A percentile compares a stretch with the other conserved stretches of the same genome.
These are phyloP conservation scores for Bimastos eiseni DNA, from an alignment of 2,888 invertebrate species.

Conservation along the genomic window DNA sequence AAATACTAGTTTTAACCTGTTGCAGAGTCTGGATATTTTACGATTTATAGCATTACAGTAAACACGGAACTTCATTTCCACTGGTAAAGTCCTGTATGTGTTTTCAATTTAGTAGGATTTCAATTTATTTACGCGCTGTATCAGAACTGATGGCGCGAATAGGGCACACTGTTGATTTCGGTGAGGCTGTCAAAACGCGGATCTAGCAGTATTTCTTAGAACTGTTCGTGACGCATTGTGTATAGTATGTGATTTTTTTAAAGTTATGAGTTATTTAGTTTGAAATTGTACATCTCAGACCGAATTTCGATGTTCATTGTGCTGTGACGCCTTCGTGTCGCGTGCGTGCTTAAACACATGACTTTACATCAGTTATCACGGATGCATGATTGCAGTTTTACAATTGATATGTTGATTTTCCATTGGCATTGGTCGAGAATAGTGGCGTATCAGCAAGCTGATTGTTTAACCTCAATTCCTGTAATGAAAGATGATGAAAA, in stretches of 20 bases:
- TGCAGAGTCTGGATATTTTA: not conserved
- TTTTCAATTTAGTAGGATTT: not conserved
- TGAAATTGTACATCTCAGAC: not conserved
- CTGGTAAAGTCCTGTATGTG: not conserved
- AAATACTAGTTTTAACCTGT: not conserved
- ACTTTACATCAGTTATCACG: not conserved
- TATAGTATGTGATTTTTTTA: not conserved
- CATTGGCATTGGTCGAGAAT: not conserved
- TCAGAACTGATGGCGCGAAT: constrained; percentile 1
- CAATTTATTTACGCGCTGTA: not conserved
- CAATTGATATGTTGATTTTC: not conserved
- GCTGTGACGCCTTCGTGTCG: not conserved
- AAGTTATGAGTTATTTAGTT: not conserved
- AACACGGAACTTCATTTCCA: not conserved
- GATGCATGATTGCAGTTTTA: not conserved
- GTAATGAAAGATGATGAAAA: not conserved
- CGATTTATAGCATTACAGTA: not conserved
- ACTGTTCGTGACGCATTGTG: not conserved
- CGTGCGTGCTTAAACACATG: not conserved
- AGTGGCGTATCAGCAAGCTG: not conserved
- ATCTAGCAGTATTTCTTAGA: not conserved
- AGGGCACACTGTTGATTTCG: not conserved
- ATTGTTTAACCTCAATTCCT: not conserved
- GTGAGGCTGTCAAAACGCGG: not conserved
- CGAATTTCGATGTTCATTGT: not conserved